Evolutionary conservation across 2,113 vertebrate genomes (phyloP), one percentile per base, ranked within the genome.

Genomic region (Jaculus jaculus): DNA sequence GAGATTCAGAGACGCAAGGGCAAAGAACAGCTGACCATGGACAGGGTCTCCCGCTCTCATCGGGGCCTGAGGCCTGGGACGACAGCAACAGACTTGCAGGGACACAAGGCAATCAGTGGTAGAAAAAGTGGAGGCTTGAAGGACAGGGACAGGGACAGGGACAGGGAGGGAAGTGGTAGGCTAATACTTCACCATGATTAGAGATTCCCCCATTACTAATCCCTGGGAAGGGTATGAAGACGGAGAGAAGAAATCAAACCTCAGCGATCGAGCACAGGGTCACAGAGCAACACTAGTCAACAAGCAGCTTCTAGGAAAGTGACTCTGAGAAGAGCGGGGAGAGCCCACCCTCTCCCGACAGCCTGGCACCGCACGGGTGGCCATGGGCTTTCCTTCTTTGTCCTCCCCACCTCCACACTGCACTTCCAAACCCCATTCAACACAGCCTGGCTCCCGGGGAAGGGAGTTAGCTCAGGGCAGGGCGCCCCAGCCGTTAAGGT

Each of bases 111-210:
- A 78, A 74, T 85, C n/a, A 71, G 82, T 77, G 69, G 89, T 92
- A 90, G 58, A 94, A 90, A 90, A 81, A 30, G 63, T 3, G 63
- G 77, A 94, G 73, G 94, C 75, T 71, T 32, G 69, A 92, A 86
- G 92, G 82, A 81, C 69, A 68, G 54, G 80, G 51, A 11, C n/a
- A 24, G 58, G 17, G 77, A 42, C 16, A 9, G 83, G 7, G 28
- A 72, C 32, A 28, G 13, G 71, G 73, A 39, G 71, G 68, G 32
- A 81, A 60, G 71, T 66, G 94, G 87, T 74, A 93, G 87, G 93
- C 87, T 93, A 92, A 90, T 84, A 96, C 92, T 96, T 96, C 5
- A 95, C 78, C 96, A 97, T 96, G 97, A 97, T 97, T 95, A 72
- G 92, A 92, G 87, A 87, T 73, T 94, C 69, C 77, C 87, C 92